Evolutionary conservation across 2,113 vertebrate genomes (phyloP).

Genomic region (Tyrannus savana): DNA sequence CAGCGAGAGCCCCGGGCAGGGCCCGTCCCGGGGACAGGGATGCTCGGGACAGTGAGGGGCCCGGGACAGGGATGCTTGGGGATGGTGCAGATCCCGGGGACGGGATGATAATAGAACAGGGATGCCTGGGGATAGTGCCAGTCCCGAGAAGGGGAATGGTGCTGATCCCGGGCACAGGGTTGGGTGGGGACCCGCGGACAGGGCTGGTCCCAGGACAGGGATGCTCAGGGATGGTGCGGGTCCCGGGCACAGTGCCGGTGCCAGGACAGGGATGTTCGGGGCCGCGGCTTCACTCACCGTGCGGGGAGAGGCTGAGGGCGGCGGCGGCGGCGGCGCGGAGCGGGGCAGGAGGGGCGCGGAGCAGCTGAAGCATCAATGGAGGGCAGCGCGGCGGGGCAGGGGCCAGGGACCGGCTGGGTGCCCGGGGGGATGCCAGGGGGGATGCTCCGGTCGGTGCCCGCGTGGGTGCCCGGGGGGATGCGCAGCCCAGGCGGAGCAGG

Average conservation of each 20-base stretch:
- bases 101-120: too few relatives aligned
- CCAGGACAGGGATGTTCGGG: not conserved
- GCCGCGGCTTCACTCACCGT: constrained; percentile 71
- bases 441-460: not conserved
- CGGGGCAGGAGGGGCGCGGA: constrained; percentile 48
- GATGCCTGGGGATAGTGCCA: not conserved
- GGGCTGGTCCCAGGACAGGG: not conserved
- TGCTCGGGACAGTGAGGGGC: rapidly evolving
- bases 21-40: not conserved
- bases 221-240: not conserved
- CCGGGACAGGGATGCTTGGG: not conserved
- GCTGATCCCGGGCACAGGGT: too few relatives aligned
- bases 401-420: not conserved
- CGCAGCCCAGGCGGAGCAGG: not conserved
- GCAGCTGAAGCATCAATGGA: constrained; percentile 85
- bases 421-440: not conserved
- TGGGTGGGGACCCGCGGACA: too few relatives aligned
- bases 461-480: not conserved
- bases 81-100: too few relatives aligned
- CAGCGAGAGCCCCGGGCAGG: not conserved
- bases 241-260: not conserved
- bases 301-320: constrained; percentile 80
- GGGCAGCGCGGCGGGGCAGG: not conserved
- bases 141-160: too few relatives aligned
- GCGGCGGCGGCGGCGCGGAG: constrained; percentile 66